A percentile compares a stretch with the other conserved stretches of the same genome.
These are phyloP conservation scores for Porites lutea DNA, from an alignment of 64 coral and sea anemone genomes.

Conservation along the genomic window DNA sequence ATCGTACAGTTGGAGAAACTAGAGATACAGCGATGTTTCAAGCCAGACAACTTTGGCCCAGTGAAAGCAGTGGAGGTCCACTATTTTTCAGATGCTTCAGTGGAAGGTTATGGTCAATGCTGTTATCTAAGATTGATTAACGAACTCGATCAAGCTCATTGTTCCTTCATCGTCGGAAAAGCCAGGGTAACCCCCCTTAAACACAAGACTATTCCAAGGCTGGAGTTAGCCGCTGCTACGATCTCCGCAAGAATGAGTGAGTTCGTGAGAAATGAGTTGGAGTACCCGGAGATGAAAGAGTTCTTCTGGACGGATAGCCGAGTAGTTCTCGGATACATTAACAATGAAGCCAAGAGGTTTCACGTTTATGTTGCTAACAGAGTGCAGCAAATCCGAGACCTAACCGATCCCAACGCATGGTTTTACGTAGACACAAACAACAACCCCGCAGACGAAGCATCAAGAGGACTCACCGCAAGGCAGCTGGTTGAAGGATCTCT, in stretches of 20 bases:
- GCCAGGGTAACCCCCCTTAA: constrained; percentile 21
- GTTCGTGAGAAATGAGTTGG: too few relatives aligned
- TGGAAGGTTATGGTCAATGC: constrained; percentile 36
- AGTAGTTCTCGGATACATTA: too few relatives aligned
- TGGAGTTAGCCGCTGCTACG: constrained; percentile 39
- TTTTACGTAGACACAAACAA: too few relatives aligned
- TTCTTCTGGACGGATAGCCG: too few relatives aligned
- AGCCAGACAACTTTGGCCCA: not conserved
- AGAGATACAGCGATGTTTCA: constrained; percentile 27
- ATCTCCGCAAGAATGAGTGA: not conserved
- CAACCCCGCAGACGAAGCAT: too few relatives aligned
- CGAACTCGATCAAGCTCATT: constrained; percentile 48
- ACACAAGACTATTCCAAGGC: constrained; percentile 35
- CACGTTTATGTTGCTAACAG: too few relatives aligned
- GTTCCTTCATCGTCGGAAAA: constrained; percentile 48
- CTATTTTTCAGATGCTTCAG: constrained; percentile 50
- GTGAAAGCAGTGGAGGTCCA: constrained; percentile 11
- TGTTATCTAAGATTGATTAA: constrained; percentile 38
- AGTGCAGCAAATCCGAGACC: too few relatives aligned
- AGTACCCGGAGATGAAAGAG: too few relatives aligned
- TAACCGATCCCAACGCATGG: too few relatives aligned
- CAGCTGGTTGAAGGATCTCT: too few relatives aligned
- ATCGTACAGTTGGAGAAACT: constrained; percentile 21
- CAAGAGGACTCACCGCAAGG: too few relatives aligned
- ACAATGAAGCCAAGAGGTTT: too few relatives aligned